Evolutionary conservation across 2,888 invertebrate genomes (phyloP).

Genomic region (Urechis unicinctus): DNA sequence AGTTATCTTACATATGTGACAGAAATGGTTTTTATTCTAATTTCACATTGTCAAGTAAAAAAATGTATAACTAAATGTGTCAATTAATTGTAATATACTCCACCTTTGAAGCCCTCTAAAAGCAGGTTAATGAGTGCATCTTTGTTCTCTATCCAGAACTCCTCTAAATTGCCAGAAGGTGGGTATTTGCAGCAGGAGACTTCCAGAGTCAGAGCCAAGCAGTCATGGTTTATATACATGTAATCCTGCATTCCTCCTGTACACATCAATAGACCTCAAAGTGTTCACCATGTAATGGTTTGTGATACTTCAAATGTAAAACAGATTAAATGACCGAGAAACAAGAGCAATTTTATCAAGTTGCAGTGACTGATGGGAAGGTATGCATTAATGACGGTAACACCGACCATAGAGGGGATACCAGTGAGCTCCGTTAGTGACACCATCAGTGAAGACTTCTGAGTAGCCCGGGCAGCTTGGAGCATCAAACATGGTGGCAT

Average conservation of each 20-base stretch:
- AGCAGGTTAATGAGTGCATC: conserved; percentile 53
- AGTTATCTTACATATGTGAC: no score
- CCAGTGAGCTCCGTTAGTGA: conserved; percentile 92
- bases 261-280: background rate
- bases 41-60: no score
- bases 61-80: no score
- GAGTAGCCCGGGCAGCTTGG: conserved; percentile 16
- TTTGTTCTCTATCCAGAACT: conserved; percentile 84
- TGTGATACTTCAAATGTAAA: no score
- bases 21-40: no score
- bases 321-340: background rate
- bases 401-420: conserved; percentile 65
- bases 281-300: no score
- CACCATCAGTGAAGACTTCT: conserved; percentile 56
- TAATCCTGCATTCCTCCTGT: conserved; percentile 86
- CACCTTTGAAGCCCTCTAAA: background rate
- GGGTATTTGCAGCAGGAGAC: conserved; percentile 93
- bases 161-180: conserved; percentile 67
- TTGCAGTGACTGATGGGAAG: background rate
- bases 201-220: conserved; percentile 91
- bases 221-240: conserved; percentile 87
- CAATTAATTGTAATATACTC: background rate
- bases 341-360: background rate
- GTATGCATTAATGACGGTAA: background rate
- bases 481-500: conserved; percentile 64